These are phyloP conservation scores for Cervus canadensis DNA, from an alignment of 2,113 vertebrate genomes.

Conservation along the genomic window DNA sequence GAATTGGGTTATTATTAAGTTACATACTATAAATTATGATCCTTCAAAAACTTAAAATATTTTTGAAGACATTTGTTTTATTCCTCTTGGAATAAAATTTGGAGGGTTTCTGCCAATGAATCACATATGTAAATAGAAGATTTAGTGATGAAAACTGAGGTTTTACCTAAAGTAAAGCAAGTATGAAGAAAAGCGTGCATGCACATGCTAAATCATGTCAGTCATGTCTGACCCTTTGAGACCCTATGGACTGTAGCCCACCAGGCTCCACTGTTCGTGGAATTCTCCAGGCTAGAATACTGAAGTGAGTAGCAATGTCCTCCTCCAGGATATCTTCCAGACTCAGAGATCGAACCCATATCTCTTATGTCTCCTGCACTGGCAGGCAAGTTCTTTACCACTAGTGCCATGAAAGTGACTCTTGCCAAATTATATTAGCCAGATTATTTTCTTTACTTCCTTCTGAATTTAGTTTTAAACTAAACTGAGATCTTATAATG, in stretches of 20 bases:
- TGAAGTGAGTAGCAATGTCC: not conserved
- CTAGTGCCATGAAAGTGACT: not conserved
- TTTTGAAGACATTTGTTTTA: not conserved
- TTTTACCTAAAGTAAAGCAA: not conserved
- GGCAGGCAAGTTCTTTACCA: not conserved
- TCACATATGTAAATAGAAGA: not conserved
- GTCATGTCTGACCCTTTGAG: not conserved
- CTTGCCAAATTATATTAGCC: rapidly evolving
- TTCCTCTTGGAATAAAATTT: not conserved
- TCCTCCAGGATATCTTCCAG: not conserved
- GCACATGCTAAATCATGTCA: not conserved
- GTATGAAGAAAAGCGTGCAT: not conserved
- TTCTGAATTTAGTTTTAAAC: not conserved
- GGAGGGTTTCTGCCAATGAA: not conserved
- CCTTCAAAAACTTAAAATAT: not conserved
- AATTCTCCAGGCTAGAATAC: not conserved
- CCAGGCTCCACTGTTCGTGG: not conserved
- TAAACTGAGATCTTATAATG: no score
- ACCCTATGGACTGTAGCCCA: not conserved
- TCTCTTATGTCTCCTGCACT: not conserved
- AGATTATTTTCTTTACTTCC: not conserved
- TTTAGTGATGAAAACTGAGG: not conserved
- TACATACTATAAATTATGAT: not conserved
- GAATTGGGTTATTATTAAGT: not conserved
- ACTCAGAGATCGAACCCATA: not conserved